A percentile compares a stretch with the other conserved stretches of the same genome.
These are phyloP conservation scores for Drosophila stalkeri DNA, from an alignment of 2,888 invertebrate genomes.

Conservation along the genomic window DNA sequence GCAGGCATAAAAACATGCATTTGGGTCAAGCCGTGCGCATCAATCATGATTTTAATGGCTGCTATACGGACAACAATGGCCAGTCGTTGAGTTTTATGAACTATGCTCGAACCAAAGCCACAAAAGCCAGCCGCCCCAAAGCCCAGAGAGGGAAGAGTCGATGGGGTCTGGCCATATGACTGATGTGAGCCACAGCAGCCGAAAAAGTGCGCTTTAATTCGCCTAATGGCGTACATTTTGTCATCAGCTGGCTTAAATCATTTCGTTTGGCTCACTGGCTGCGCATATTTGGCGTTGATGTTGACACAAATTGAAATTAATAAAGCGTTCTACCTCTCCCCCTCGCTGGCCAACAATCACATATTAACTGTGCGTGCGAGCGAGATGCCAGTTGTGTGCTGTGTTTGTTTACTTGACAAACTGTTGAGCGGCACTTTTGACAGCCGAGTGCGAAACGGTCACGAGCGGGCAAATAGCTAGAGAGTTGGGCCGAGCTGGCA, in stretches of 20 bases:
- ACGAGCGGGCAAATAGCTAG: conserved; percentile 12
- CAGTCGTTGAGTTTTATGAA: conserved; percentile 70
- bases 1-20: conserved; percentile 76
- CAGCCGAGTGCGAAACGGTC: conserved; percentile 38
- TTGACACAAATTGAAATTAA: conserved; percentile 81
- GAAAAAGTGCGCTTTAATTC: conserved; percentile 70
- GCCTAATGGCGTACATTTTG: conserved; percentile 75
- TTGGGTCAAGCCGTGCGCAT: conserved; percentile 78
- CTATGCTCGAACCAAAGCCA: conserved; percentile 53
- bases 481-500: background rate
- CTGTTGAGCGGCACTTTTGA: conserved; percentile 72
- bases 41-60: conserved; percentile 73
- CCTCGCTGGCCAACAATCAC: background rate
- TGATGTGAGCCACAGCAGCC: conserved; percentile 41
- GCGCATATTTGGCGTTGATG: conserved; percentile 69
- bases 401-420: conserved; percentile 63
- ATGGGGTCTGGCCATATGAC: too few relatives aligned
- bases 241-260: conserved; percentile 79
- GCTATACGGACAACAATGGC: conserved; percentile 48
- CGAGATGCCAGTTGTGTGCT: conserved; percentile 9
- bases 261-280: conserved; percentile 51
- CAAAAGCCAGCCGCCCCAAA: conserved; percentile 36
- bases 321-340: conserved; percentile 51
- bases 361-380: conserved; percentile 30
- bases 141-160: too few relatives aligned